These are phyloP conservation scores for Carlito syrichta DNA, from an alignment of 2,113 vertebrate species.

Conservation along the genomic window DNA sequence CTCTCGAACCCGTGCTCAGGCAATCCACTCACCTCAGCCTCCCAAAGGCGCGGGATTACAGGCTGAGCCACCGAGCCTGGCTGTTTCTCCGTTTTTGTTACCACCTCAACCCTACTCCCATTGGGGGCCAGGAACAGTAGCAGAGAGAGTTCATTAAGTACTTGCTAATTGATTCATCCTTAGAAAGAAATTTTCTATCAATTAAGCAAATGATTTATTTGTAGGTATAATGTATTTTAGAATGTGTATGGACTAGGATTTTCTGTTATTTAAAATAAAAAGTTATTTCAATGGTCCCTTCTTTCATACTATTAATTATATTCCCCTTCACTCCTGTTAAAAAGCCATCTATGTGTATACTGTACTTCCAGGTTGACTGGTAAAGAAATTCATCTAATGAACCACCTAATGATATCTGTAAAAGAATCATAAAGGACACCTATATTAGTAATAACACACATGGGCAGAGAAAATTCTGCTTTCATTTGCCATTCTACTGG, in stretches of 20 bases:
- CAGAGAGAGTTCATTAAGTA: neutral
- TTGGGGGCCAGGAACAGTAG: neutral
- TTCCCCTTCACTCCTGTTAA: neutral
- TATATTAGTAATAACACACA: neutral
- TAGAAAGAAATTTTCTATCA: conserved; percentile 21
- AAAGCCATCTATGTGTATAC: neutral
- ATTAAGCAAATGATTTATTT: neutral
- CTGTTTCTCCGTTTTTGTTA: neutral
- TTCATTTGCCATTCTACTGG: neutral
- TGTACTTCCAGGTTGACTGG: neutral
- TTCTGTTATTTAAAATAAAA: conserved; percentile 29
- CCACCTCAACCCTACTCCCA: neutral
- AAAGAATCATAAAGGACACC: conserved; percentile 11
- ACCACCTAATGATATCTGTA: neutral
- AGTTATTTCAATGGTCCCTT: neutral
- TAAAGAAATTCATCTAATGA: conserved; percentile 38
- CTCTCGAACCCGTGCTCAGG: too few species aligned
- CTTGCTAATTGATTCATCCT: neutral
- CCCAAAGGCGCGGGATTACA: too few species aligned
- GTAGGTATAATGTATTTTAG: neutral
- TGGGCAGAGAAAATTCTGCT: neutral
- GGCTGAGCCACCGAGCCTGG: too few species aligned
- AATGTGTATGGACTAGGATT: neutral
- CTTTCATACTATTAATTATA: neutral
- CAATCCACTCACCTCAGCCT: too few species aligned